Evolutionary conservation across 2,113 vertebrate genomes (phyloP).

Genomic region (Notiomystis cincta): DNA sequence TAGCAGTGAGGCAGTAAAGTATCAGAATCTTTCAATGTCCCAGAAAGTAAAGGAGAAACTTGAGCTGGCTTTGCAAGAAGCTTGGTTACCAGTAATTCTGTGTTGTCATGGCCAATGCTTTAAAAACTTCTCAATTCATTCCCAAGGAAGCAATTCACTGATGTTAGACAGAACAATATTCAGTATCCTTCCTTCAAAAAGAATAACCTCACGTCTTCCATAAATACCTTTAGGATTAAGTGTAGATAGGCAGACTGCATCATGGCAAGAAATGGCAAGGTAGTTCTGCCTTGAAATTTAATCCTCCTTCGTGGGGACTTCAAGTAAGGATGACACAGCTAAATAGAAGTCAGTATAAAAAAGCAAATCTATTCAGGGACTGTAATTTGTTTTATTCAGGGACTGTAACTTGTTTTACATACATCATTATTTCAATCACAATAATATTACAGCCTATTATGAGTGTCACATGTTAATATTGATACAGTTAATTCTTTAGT

Average conservation of each 20-base stretch:
- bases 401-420: not conserved
- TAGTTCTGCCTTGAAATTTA: not conserved
- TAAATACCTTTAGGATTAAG: not conserved
- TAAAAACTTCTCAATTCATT: not conserved
- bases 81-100: accelerated
- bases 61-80: not conserved
- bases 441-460: not conserved
- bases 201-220: not conserved
- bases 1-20: not conserved
- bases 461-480: not conserved
- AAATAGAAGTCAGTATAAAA: not conserved
- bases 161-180: not conserved
- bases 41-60: not conserved
- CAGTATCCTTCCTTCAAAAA: not conserved
- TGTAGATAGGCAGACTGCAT: not conserved
- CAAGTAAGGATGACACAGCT: not conserved
- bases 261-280: not conserved
- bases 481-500: not conserved
- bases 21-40: not conserved
- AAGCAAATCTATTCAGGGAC: not conserved
- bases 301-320: not conserved
- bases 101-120: not conserved
- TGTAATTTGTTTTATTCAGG: not conserved
- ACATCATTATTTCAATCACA: not conserved
- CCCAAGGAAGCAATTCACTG: not conserved